Percentiles rank a stretch among this genome's conserved stretches.
phyloP scores from a whole-genome alignment of 2,888 invertebrate genomes.

The Trachelus tabidus region DNA sequence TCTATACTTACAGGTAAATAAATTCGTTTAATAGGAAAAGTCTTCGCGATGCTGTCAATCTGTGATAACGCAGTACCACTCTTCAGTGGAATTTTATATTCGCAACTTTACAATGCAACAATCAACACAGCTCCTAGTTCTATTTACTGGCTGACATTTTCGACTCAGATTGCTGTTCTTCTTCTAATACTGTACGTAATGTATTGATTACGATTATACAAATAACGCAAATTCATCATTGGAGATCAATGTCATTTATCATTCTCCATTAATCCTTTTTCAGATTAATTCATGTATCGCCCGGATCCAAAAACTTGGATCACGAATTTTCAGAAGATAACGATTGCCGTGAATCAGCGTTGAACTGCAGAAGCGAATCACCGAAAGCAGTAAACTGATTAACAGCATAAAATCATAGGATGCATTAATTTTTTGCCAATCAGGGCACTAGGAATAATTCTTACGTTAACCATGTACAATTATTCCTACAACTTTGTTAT shows the following conservation, averaged over 20 bases:
- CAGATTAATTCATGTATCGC: conserved; percentile 61
- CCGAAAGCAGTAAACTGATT: not conserved
- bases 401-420: not conserved
- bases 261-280: conserved; percentile 14
- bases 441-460: not conserved
- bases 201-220: not conserved
- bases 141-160: conserved; percentile 80
- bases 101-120: conserved; percentile 79
- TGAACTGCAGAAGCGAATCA: not conserved
- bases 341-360: conserved; percentile 16
- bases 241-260: not conserved
- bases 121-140: conserved; percentile 71
- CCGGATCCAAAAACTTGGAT: conserved; percentile 53
- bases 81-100: conserved; percentile 79
- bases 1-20: not conserved
- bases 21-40: conserved; percentile 70
- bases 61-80: conserved; percentile 85
- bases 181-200: conserved; percentile 75
- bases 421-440: not conserved
- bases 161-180: conserved; percentile 77
- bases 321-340: conserved; percentile 54
- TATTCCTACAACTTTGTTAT: not conserved
- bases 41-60: conserved; percentile 81
- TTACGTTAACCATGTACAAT: not conserved
- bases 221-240: not conserved